Evolutionary conservation across 2,888 invertebrate genomes (phyloP).

Genomic region (Sepiola atlantica): DNA sequence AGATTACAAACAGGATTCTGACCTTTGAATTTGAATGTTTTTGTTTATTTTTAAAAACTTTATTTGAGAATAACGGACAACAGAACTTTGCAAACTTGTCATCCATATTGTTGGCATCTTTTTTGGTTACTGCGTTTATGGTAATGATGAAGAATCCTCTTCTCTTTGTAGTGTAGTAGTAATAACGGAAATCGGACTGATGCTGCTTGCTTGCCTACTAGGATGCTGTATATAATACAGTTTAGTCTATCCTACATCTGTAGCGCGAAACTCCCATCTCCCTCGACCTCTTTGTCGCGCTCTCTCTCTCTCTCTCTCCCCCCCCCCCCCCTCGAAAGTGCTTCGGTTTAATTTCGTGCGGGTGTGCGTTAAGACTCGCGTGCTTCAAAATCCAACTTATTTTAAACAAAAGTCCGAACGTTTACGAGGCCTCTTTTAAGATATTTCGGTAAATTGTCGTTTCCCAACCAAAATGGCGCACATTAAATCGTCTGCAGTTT

Average conservation of each 20-base stretch:
- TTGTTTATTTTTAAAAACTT: neutral
- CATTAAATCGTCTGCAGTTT: no score
- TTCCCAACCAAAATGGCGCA: no score
- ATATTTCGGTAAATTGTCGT: neutral
- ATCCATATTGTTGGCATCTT: neutral
- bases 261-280: neutral
- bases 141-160: neutral
- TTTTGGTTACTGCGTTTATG: neutral
- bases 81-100: neutral
- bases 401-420: neutral
- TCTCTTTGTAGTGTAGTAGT: neutral
- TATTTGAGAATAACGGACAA: neutral
- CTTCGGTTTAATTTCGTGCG: neutral
- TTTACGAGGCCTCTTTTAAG: no score
- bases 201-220: neutral
- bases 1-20: no score
- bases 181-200: slow-evolving; percentile 21
- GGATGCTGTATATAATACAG: slow-evolving; percentile 39
- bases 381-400: neutral
- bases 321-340: neutral
- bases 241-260: slow-evolving; percentile 40
- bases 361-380: neutral
- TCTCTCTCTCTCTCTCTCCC: neutral
- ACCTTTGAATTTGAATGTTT: no score
- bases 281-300: no score